Evolutionary conservation across 2,113 vertebrate genomes (phyloP), one percentile per base, ranked within the genome.

Genomic region (Suricata suricatta): DNA sequence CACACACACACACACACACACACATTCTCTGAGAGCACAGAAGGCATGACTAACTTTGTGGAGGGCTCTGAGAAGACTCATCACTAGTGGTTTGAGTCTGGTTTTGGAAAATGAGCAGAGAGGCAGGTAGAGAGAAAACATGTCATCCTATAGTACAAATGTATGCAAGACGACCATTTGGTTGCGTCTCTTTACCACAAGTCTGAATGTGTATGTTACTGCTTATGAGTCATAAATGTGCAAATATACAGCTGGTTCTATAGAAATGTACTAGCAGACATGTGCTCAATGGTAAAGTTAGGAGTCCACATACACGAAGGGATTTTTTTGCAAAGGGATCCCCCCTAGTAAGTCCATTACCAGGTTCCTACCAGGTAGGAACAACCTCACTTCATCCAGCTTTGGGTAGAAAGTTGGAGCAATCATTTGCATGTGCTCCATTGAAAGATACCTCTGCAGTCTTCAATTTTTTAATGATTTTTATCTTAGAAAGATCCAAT

Each of bases 181-280:
- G 41, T 21, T 76, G 33, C 50, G 33, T 74, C 57, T 93, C 44
- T 81, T 76, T 52, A 64, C n/a, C 54, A 85, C 41, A 64, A 64
- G 81, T 52, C 33, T 64, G 23, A 76, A 31, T 2, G 35, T 74
- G 25, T 38, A 64, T 84, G 44, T 77, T 52, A 77, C 66, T 33
- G 69, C 41, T 79, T 64, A 33, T 93, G 69, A 77, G 52, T 77
- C 57, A 64, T 64, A 86, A 76, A 93, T 25, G 13, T 52, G 33
- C 16, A 7, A 33, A 93, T 4, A 35, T 35, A 64, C 1, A 84
- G 31, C 33, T 76, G 17, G 12, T 52, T 84, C 27, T 57, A 27
- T 57, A 71, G 35, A 85, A 85, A 76, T 38, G n/a, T 52, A 50
- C 69, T 85, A 25, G 57, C 69, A 76, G 57, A 85, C 33, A 52